These are phyloP conservation scores for Syngnathoides biaculeatus DNA, from an alignment of 2,113 vertebrate genomes.

Conservation along the genomic window DNA sequence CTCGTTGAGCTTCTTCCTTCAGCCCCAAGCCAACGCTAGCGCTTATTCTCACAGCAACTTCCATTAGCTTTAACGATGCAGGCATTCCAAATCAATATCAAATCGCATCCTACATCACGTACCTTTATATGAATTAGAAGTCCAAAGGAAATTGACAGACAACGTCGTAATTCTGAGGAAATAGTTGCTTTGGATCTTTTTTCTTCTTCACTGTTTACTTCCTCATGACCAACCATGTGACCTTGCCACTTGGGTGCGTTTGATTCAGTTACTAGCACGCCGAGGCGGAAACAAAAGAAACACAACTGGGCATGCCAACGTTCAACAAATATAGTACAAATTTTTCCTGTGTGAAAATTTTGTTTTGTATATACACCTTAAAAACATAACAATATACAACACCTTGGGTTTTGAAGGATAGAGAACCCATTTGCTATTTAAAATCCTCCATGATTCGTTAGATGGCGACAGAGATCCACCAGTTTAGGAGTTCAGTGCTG, in stretches of 20 bases:
- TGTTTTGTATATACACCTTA: no score
- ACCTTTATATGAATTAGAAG: background rate
- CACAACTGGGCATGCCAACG: background rate
- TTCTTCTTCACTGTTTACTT: slow-evolving; percentile 56
- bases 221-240: slow-evolving; percentile 68
- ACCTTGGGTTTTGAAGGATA: no score
- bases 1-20: background rate
- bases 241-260: slow-evolving; percentile 35
- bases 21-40: slow-evolving; percentile 42
- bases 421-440: background rate
- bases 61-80: background rate
- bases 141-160: background rate
- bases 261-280: slow-evolving; percentile 19
- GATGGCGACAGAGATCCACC: slow-evolving; percentile 64
- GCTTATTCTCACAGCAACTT: slow-evolving; percentile 7
- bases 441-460: slow-evolving; percentile 24
- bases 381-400: background rate
- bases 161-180: background rate
- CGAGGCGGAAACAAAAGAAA: slow-evolving; percentile 1
- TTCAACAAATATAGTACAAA: background rate
- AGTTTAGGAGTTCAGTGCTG: background rate
- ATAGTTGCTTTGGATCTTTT: background rate
- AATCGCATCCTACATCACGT: background rate
- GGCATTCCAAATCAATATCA: background rate
- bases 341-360: background rate